These are phyloP conservation scores for Albula glossodonta DNA, from an alignment of 2,113 vertebrate genomes.

Conservation along the genomic window DNA sequence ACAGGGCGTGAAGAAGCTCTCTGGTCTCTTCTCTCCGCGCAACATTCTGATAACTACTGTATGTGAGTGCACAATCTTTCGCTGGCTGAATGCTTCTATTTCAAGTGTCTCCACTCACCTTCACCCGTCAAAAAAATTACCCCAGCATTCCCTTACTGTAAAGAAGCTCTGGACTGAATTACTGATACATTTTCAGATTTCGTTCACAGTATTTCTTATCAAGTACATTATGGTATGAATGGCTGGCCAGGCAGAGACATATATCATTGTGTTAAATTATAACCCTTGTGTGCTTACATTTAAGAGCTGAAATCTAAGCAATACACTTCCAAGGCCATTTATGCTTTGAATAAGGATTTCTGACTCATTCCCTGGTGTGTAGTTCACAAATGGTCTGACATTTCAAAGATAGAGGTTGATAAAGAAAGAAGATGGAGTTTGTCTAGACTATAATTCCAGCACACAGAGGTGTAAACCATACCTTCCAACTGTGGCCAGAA, in stretches of 20 bases:
- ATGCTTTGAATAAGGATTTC: background rate
- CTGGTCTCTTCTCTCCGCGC: slow-evolving; percentile 5
- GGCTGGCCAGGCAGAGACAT: slow-evolving; percentile 13
- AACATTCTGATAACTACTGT: slow-evolving; percentile 23
- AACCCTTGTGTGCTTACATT: background rate
- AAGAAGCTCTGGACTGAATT: slow-evolving; percentile 37
- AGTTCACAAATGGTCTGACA: background rate
- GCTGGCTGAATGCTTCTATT: slow-evolving; percentile 32
- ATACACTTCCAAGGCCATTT: background rate
- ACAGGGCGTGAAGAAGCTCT: slow-evolving; percentile 36
- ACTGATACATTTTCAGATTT: slow-evolving; percentile 39
- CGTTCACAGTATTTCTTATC: slow-evolving; percentile 35
- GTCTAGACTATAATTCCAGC: background rate
- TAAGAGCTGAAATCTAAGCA: background rate
- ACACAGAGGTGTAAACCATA: background rate
- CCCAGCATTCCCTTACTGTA: background rate
- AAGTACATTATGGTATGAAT: slow-evolving; percentile 54
- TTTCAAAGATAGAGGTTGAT: background rate
- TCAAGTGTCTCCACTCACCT: slow-evolving; percentile 32
- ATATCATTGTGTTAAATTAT: too few species aligned
- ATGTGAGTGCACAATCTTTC: slow-evolving; percentile 6
- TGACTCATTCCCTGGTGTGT: background rate
- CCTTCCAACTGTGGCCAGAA: background rate
- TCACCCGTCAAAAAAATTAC: slow-evolving; percentile 10
- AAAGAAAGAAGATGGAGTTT: background rate